Conservation (phyloP, 2,888 invertebrate genomes). For the Steinernema carpocapsae region DNA sequence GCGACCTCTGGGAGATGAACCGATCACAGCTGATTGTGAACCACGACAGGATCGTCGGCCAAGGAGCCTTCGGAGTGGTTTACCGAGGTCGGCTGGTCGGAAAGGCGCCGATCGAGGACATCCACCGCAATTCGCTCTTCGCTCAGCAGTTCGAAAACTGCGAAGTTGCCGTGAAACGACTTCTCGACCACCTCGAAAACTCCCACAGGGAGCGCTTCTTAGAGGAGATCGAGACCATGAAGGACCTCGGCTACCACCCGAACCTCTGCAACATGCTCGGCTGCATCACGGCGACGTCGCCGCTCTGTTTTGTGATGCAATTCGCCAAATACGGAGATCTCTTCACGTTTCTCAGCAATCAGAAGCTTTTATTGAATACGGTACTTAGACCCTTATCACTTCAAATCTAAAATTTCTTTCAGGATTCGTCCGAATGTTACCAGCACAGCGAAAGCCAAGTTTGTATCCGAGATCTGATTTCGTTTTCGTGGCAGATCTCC, state of each 20-base stretch:
- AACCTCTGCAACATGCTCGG: constrained; percentile 31
- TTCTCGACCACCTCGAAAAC: constrained; percentile 28
- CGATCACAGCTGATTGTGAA: background rate
- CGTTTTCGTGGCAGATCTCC: constrained; percentile 20
- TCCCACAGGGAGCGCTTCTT: constrained; percentile 4
- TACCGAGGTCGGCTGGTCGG: constrained; percentile 21
- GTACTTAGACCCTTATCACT: background rate
- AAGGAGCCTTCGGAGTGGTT: constrained; percentile 28
- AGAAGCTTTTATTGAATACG: constrained; percentile 10
- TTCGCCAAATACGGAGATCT: constrained; percentile 22
- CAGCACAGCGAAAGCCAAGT: background rate
- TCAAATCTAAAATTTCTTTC: background rate
- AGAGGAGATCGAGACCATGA: constrained; percentile 24
- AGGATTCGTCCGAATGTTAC: constrained; percentile 21
- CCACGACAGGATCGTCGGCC: constrained; percentile 7
- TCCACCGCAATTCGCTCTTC: background rate
- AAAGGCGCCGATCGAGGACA: constrained; percentile 17
- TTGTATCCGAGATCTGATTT: constrained; percentile 13
- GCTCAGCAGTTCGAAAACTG: constrained; percentile 30
- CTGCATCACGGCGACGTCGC: constrained; percentile 23
- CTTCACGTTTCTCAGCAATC: background rate
- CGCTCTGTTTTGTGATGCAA: constrained; percentile 9
- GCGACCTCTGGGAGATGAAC: constrained; percentile 24
- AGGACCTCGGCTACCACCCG: constrained; percentile 30
- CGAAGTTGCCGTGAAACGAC: constrained; percentile 34